Conservation (phyloP, 2,113 vertebrate genomes). For the Podarcis muralis region DNA sequence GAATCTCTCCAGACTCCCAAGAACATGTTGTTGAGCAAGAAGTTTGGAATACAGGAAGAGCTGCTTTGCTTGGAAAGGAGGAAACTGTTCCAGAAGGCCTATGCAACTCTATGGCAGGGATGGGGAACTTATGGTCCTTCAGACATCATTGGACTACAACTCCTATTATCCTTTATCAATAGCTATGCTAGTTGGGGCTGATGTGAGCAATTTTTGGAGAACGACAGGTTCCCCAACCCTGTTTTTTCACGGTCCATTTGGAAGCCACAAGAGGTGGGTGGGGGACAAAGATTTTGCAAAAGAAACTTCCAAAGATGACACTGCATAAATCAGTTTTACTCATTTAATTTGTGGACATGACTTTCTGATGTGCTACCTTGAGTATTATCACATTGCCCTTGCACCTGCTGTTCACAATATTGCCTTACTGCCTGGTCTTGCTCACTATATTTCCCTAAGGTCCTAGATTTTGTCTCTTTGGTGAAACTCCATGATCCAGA, state of each 20-base stretch:
- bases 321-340: background rate
- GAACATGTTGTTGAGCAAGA: slow-evolving; percentile 15
- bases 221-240: no score
- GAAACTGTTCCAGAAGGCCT: slow-evolving; percentile 34
- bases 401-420: background rate
- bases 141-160: no score
- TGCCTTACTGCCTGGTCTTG: no score
- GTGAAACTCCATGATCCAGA: no score
- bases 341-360: background rate
- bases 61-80: background rate
- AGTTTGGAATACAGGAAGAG: slow-evolving; percentile 21
- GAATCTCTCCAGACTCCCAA: slow-evolving; percentile 49
- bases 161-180: no score
- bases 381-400: background rate
- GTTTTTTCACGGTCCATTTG: background rate
- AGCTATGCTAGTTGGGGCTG: no score
- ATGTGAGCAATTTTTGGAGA: no score
- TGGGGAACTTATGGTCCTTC: no score
- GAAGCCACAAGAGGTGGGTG: background rate
- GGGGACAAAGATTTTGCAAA: background rate
- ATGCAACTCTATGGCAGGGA: slow-evolving; percentile 5
- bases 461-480: no score
- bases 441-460: no score
- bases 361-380: background rate
- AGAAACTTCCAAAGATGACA: background rate